Conservation (phyloP, 2,113 vertebrate species). For the Rhagologus leucostigma region DNA sequence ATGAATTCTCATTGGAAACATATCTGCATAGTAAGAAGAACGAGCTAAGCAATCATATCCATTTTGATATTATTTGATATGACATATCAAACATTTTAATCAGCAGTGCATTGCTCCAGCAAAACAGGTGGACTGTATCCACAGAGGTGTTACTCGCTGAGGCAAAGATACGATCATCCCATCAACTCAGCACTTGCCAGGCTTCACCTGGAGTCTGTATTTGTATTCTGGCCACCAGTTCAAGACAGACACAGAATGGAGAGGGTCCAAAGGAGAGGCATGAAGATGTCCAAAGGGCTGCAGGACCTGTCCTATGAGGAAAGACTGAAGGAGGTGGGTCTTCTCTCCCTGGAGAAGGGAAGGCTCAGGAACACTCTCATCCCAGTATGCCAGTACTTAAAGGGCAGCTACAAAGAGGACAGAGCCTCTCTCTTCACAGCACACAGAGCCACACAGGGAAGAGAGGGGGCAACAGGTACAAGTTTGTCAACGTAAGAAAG, state of each 20-base stretch:
- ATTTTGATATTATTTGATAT: not conserved
- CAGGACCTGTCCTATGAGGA: not conserved
- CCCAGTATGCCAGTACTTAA: not conserved
- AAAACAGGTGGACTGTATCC: not conserved
- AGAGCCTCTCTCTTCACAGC: not conserved
- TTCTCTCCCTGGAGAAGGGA: not conserved
- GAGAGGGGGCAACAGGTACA: not conserved
- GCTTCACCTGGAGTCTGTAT: not conserved
- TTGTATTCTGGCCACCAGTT: not conserved
- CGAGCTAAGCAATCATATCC: not conserved
- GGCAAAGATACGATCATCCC: not conserved
- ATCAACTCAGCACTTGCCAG: accelerated
- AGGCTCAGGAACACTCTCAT: not conserved
- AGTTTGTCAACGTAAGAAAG: accelerated
- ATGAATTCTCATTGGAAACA: not conserved
- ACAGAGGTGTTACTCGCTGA: not conserved
- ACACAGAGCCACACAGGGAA: not conserved
- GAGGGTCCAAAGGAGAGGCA: not conserved
- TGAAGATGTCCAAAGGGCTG: not conserved
- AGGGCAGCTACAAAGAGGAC: not conserved
- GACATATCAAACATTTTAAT: not conserved
- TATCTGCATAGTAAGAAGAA: not conserved
- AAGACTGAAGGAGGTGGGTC: not conserved
- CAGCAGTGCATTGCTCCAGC: accelerated
- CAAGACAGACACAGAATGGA: not conserved